phyloP scores from a whole-genome alignment of 2,797 vertebrate species.

The Emys orbicularis region DNA sequence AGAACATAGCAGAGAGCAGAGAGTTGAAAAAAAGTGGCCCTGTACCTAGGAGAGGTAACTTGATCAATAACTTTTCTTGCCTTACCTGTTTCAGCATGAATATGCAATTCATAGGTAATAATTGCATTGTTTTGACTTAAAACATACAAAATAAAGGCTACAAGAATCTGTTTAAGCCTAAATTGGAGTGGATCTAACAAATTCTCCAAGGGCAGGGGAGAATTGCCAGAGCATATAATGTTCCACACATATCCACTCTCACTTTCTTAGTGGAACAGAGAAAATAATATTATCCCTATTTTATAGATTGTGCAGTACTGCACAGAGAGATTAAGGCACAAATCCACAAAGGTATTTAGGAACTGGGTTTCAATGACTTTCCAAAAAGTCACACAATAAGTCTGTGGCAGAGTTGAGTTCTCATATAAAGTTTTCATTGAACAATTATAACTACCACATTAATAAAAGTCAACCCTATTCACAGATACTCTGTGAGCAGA shows the following conservation, averaged over 20 bases:
- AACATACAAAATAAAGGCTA: too few species aligned
- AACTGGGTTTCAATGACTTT: not conserved
- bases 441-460: too few species aligned
- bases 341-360: too few species aligned
- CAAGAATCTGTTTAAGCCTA: too few species aligned
- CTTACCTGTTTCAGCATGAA: not conserved
- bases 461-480: not conserved
- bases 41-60: not conserved
- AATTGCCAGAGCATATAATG: not conserved
- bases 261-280: not conserved
- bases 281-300: accelerated
- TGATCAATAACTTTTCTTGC: not conserved
- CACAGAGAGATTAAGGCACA: too few species aligned
- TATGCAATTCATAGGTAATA: too few species aligned
- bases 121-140: too few species aligned
- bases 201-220: not conserved
- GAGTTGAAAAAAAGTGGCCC: not conserved
- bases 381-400: not conserved
- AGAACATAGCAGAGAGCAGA: not conserved
- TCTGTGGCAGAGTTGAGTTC: not conserved
- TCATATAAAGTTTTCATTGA: too few species aligned
- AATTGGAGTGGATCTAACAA: too few species aligned
- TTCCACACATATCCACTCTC: not conserved
- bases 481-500: not conserved
- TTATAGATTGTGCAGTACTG: too few species aligned